A percentile compares a stretch with the other conserved stretches of the same genome.
Evolutionary conservation across 1,140 invertebrate genomes (phyloP).

Genomic region (Papilio machaon): DNA sequence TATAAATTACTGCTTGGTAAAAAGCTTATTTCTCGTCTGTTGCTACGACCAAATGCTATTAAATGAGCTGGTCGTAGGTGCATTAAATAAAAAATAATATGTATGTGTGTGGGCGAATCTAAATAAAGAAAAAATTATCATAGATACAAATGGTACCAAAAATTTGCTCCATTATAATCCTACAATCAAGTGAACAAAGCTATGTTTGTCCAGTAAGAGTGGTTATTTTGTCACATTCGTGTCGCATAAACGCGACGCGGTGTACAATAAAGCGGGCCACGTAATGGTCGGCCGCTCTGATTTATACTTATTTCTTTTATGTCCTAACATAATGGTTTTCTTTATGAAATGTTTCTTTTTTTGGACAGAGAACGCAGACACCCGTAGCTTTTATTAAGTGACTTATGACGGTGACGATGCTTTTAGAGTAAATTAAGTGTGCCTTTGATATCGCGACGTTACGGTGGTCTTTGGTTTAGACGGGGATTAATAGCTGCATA

Average conservation of each 20-base stretch:
- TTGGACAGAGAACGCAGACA: slow-evolving; percentile 50
- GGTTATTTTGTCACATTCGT: slow-evolving; percentile 73
- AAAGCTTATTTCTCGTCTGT: neutral
- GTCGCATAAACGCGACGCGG: slow-evolving; percentile 72
- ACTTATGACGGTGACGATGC: slow-evolving; percentile 53
- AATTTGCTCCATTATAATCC: neutral
- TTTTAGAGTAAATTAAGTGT: slow-evolving; percentile 66
- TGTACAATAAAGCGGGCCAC: slow-evolving; percentile 69
- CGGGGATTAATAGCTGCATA: neutral
- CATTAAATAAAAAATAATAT: neutral
- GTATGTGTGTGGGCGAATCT: too few relatives aligned
- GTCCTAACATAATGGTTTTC: slow-evolving; percentile 70
- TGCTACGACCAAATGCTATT: neutral
- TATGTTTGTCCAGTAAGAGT: slow-evolving; percentile 53
- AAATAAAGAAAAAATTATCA: neutral
- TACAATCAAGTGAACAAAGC: slow-evolving; percentile 21
- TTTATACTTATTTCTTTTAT: slow-evolving; percentile 80
- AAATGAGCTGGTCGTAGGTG: neutral
- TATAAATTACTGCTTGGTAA: neutral
- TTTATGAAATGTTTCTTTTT: slow-evolving; percentile 68
- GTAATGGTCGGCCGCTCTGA: slow-evolving; percentile 75
- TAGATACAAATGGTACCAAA: neutral
- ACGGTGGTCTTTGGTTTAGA: slow-evolving; percentile 38
- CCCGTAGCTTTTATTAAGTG: slow-evolving; percentile 43
- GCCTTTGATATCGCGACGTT: slow-evolving; percentile 55